Percentiles rank a stretch among this genome's conserved stretches.
phyloP scores from a whole-genome alignment of 2,797 vertebrate genomes.

The Carduelis carduelis region DNA sequence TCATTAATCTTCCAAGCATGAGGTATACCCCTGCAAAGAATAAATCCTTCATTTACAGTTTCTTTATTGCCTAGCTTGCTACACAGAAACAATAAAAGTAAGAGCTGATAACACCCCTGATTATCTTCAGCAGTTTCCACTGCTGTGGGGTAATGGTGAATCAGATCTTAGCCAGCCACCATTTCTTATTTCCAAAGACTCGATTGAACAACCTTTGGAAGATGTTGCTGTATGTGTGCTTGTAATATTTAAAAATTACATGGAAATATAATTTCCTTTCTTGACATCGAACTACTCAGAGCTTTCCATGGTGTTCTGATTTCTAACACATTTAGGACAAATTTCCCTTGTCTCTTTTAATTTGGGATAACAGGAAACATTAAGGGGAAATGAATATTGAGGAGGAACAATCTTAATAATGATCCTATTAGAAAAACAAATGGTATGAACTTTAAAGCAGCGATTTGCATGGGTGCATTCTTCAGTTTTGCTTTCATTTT shows the following conservation, averaged over 20 bases:
- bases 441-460: not conserved
- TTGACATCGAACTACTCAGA: not conserved
- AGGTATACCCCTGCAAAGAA: constrained; percentile 53
- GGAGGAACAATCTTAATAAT: not conserved
- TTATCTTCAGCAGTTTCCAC: constrained; percentile 40
- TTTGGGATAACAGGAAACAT: not conserved
- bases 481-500: not conserved
- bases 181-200: not conserved
- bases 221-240: not conserved
- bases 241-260: constrained; percentile 7
- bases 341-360: constrained; percentile 52
- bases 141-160: constrained; percentile 24
- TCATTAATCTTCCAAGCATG: constrained; percentile 76
- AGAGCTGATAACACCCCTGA: constrained; percentile 51
- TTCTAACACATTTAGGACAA: constrained; percentile 38
- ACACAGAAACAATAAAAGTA: constrained; percentile 51
- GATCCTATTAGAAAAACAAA: not conserved
- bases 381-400: constrained; percentile 11
- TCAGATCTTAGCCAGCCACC: not conserved
- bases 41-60: constrained; percentile 55
- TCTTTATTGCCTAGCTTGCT: constrained; percentile 64
- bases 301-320: constrained; percentile 14
- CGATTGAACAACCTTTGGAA: not conserved
- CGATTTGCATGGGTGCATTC: not conserved
- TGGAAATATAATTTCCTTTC: not conserved